Base-by-base conservation (phyloP, 2,888 invertebrate species). In the Mimas tiliae region DNA sequence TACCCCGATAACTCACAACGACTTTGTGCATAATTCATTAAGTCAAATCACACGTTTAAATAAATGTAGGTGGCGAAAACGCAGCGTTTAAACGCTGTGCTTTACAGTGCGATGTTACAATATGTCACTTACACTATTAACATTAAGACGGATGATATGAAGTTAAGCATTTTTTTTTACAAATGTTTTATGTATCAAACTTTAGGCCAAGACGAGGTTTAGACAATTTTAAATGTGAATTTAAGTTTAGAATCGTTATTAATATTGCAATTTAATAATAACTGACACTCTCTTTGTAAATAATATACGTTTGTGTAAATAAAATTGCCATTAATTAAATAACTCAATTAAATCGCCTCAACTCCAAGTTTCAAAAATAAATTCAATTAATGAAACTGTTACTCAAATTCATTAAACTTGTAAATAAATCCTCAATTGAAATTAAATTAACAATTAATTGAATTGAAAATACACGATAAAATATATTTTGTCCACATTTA, bases 141-240 rank as follows among this genome's bases (percentile, higher is more conserved):
- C 72, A 74, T 73, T 79, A 77, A 87, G 87, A 89, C 87, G 87
- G 86, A 87, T 86, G 86, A 82, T 70, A 83, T 84, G 82, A 83
- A 78, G 74, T 72, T 80, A 82, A 81, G 73, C 76, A 42, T 64
- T 19, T 42, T 14, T 16, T 19, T 58, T 58, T 11, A 11, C 38
- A 19, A 76, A 73, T 63, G 71, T 65, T 70, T 64, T 65, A 67
- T 67, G 1, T 27, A 27, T 3, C 1, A 4, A 70, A 69, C 65
- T 72, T 72, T 77, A 83, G 75, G 74, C 76, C 72, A 71, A 76
- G 75, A 71, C 67, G 38, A 64, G 68, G 74, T 65, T 68, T 71
- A 64, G 71, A 67, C 68, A 70, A 71, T 67, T 69, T 68, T 16
- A 63, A 33, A 33, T 63, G 27, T 27, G 27, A 14, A 11, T 63